Percentiles rank a stretch among this genome's conserved stretches.
phyloP scores from a whole-genome alignment of 2,113 vertebrate genomes.

The Gobio gobio region DNA sequence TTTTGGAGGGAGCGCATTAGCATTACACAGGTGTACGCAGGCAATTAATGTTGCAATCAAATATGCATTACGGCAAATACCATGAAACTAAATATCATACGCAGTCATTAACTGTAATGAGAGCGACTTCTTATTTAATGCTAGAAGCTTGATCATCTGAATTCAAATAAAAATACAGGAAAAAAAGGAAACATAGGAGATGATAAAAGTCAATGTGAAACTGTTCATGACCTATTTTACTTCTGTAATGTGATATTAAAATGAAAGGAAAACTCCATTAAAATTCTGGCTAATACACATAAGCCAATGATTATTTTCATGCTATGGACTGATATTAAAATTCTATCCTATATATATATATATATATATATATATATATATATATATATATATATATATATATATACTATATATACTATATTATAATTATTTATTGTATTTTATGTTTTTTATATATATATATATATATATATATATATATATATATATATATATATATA shows the following conservation, averaged over 20 bases:
- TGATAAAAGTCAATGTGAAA: neutral
- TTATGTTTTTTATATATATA: neutral
- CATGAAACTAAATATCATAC: neutral
- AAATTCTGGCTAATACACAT: neutral
- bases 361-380: neutral
- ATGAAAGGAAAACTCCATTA: neutral
- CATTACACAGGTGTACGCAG: constrained; percentile 1
- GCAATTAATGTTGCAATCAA: constrained; percentile 21
- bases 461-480: too few species aligned
- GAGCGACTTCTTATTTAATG: neutral
- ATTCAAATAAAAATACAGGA: neutral
- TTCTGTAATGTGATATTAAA: neutral
- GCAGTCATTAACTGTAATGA: neutral
- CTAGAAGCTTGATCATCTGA: neutral
- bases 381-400: neutral
- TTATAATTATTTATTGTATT: neutral
- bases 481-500: neutral
- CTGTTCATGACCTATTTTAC: neutral
- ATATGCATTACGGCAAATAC: constrained; percentile 19
- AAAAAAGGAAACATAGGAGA: neutral
- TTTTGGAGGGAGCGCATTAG: constrained; percentile 19
- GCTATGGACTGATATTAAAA: neutral
- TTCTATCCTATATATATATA: too few species aligned
- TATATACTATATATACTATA: neutral
- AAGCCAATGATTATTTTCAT: neutral